A percentile compares a stretch with the other conserved stretches of the same genome.
These are phyloP conservation scores for Celastrina argiolus DNA, from an alignment of 2,888 invertebrate genomes.

Conservation along the genomic window DNA sequence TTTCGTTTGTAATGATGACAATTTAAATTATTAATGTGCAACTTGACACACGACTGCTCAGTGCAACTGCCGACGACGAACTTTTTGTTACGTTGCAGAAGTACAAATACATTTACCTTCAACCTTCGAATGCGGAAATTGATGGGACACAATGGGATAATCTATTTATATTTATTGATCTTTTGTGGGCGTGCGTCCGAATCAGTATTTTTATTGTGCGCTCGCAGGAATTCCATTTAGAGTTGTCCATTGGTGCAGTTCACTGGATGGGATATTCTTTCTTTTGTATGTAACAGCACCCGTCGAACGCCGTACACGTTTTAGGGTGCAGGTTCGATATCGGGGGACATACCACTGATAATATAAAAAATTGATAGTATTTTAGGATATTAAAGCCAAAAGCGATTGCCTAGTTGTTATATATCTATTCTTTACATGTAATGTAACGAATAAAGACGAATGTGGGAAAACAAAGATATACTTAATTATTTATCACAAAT, in stretches of 20 bases:
- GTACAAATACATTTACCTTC: constrained; percentile 13
- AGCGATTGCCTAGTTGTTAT: no score
- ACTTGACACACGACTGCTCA: no score
- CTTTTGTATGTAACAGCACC: neutral
- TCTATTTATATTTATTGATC: constrained; percentile 25
- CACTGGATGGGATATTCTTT: neutral
- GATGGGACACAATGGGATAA: constrained; percentile 21
- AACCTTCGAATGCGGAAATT: constrained; percentile 5
- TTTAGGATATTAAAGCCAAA: no score
- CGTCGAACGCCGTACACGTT: no score
- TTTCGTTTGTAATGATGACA: no score
- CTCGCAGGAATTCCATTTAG: constrained; percentile 33
- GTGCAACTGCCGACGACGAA: no score
- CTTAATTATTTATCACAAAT: no score
- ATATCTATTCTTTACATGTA: no score
- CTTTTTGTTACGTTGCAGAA: neutral
- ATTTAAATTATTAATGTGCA: no score
- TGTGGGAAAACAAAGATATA: no score
- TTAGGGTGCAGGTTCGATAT: neutral
- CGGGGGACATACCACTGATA: neutral
- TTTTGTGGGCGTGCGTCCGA: constrained; percentile 20
- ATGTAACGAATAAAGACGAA: no score
- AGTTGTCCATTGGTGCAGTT: neutral
- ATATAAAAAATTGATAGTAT: no score
- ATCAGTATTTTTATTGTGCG: constrained; percentile 34